Evolutionary conservation across 2,113 vertebrate genomes (phyloP).

Genomic region (Planiliza haematocheilus): DNA sequence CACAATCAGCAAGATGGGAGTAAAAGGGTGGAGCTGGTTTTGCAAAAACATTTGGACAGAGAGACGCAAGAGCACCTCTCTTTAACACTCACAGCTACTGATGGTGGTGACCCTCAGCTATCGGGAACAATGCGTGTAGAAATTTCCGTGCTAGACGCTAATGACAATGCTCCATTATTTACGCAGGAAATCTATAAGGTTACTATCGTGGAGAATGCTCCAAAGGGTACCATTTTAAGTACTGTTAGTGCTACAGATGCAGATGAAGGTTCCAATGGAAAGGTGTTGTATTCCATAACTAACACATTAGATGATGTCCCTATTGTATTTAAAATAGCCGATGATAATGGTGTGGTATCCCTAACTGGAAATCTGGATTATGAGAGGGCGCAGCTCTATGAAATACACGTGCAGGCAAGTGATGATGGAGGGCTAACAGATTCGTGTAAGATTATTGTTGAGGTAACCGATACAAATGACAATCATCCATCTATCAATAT

Average conservation of each 20-base stretch:
- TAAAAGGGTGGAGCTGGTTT: constrained; percentile 59
- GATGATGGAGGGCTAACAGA: constrained; percentile 75
- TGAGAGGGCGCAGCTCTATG: constrained; percentile 44
- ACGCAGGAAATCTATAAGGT: constrained; percentile 47
- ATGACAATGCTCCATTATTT: constrained; percentile 69
- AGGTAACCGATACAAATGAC: constrained; percentile 82
- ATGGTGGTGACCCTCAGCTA: constrained; percentile 67
- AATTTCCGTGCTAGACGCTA: constrained; percentile 31
- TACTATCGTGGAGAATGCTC: constrained; percentile 16
- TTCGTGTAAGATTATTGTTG: constrained; percentile 78
- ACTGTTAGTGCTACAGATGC: constrained; percentile 45
- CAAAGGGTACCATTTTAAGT: constrained; percentile 5
- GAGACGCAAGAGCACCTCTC: constrained; percentile 35
- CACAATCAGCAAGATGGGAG: constrained; percentile 43
- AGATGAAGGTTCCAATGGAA: constrained; percentile 51
- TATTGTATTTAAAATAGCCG: constrained; percentile 32
- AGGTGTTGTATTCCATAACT: constrained; percentile 52
- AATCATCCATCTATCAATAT: constrained; percentile 79
- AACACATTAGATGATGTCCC: constrained; percentile 40
- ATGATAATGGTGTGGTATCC: constrained; percentile 23
- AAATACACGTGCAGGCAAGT: constrained; percentile 71
- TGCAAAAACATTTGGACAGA: constrained; percentile 60
- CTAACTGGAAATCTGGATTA: constrained; percentile 45
- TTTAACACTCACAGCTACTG: constrained; percentile 52
- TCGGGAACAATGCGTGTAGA: constrained; percentile 65